These are phyloP conservation scores for Campylomormyrus tamandua DNA, from an alignment of 2,113 vertebrate species.

Conservation along the genomic window DNA sequence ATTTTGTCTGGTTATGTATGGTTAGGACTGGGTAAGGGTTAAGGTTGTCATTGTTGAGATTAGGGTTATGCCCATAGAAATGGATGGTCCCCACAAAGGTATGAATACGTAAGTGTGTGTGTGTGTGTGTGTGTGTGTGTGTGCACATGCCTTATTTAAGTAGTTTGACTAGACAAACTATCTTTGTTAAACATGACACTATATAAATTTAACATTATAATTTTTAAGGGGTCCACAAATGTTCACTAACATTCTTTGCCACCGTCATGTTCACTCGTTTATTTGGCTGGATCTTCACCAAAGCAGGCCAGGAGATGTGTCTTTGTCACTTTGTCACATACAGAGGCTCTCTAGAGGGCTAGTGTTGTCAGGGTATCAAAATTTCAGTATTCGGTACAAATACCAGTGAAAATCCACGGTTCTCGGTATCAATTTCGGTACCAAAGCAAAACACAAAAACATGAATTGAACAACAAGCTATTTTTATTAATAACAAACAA, in stretches of 20 bases:
- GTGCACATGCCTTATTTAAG: neutral
- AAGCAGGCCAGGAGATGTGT: neutral
- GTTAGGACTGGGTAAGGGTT: neutral
- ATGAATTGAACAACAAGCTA: no score
- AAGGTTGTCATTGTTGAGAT: neutral
- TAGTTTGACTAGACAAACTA: neutral
- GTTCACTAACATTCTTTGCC: neutral
- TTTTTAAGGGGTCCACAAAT: neutral
- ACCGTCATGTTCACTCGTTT: neutral
- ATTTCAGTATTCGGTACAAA: no score
- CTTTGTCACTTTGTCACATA: neutral
- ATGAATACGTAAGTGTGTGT: neutral
- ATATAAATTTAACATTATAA: neutral
- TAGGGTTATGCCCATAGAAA: neutral
- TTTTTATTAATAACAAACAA: no score
- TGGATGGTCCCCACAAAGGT: neutral
- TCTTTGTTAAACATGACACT: neutral
- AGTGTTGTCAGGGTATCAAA: no score
- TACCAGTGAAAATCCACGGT: no score
- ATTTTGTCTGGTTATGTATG: neutral
- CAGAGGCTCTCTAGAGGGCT: neutral
- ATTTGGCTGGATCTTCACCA: neutral
- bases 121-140: neutral
- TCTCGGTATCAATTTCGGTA: no score
- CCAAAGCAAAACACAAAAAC: no score